Evolutionary conservation across 1,140 invertebrate species (phyloP), one percentile per base, ranked within the genome.

Genomic region (Neomicropteryx cornuta): DNA sequence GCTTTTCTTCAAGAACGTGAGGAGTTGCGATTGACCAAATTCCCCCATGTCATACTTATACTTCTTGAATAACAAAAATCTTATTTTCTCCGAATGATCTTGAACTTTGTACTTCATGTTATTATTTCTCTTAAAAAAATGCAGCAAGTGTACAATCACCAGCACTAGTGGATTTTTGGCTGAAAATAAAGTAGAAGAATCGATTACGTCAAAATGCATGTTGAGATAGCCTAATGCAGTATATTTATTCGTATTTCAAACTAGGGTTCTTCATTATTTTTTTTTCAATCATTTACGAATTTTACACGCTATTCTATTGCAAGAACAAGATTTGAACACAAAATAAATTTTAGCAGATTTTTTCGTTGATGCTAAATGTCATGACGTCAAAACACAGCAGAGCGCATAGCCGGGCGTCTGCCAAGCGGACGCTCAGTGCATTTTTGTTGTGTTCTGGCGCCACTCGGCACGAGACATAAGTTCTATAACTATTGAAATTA

Each of bases 51-150:
- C 34, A 41, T 60, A 66, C 19, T 50, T 56, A 45, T 65, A 67
- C 39, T 56, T 60, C 29, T 49, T 43, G 18, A 45, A 44, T n/a
- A 68, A 46, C 35, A 62, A 56, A 18, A 37, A 46, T 47, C 60
- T 52, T 13, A 65, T 55, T 16, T 39, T 23, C 16, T 36, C n/a
- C 3, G 27, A 13, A 24, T 42, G 37, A 4, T 56, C 56, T 43
- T 54, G 45, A 11, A 56, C 49, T 40, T 54, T 50, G n/a, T 34
- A 19, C 40, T 63, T 58, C 18, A 51, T 59, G 37, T 43, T 52
- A 31, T 60, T 61, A 10, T 58, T 51, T 32, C 62, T 62, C 42
- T 62, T 62, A 33, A 56, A 65, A 39, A 62, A 65, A 42, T 66
- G 61, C 33, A 67, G 33, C 4, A 62, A 46, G 44, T 64, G 66